Base-by-base conservation (phyloP, 2,797 vertebrate genomes). In the Parauchenoglanis ngamensis region DNA sequence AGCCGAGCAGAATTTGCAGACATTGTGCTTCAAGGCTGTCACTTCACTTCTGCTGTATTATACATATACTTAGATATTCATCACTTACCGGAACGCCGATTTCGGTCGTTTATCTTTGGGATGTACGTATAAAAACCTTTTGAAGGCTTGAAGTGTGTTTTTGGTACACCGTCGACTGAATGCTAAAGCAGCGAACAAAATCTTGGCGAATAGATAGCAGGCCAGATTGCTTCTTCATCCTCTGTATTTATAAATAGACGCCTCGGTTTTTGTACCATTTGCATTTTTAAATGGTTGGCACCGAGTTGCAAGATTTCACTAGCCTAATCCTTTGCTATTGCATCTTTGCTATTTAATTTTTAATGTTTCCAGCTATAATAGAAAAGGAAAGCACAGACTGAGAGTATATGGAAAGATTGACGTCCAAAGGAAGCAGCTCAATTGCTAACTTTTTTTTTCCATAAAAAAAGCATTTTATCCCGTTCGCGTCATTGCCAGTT, bases 211-310 rank as follows among this genome's bases (percentile, higher is more conserved):
- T 94, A 95, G 94, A 94, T 93, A 95, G 93, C 92, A 61, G 89
- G 87, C 92, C 94, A 95, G 94, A 95, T 94, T 96, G 94, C 90
- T 75, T 92, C 84, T 91, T 92, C 92, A 93, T 94, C 93, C 92
- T 87, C 88, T 89, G 87, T 88, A 92, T 94, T 94, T 95, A 94
- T 93, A 93, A 95, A 95, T 94, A 94, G 91, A 77, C 61, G 72
- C 85, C 76, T 88, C 75, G 76, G 80, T 88, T 86, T 80, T 80
- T 61, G 91, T 90, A 82, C 84, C 87, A 83, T 87, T 92, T 93
- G 88, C 91, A 68, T 90, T 91, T 92, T 91, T n/a, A 40, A 89
- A 76, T 70, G 86, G 85, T 40, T 79, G n/a, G 81, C 78, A 78
- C 80, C 4, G 40, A 52, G n/a, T 80, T 76, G 57, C 46, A 56